Evolutionary conservation across 2,888 invertebrate species (phyloP).

Genomic region (Deilephila porcellus): DNA sequence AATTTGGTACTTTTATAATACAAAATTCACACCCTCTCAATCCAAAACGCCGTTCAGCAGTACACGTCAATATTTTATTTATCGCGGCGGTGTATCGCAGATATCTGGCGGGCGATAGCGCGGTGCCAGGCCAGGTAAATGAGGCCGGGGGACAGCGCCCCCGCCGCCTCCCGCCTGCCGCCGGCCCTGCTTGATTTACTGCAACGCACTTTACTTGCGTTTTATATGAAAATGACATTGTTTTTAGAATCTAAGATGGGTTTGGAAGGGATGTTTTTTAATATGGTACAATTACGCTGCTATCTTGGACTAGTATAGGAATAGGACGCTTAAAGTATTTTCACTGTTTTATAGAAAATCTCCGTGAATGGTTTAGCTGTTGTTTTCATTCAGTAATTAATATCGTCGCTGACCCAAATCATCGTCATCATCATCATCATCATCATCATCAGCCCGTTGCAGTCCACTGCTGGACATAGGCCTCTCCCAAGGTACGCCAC

Average conservation of each 20-base stretch:
- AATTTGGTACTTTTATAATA: no score
- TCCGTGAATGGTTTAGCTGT: no score
- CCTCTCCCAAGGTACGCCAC: no score
- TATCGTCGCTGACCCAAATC: no score
- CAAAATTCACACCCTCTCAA: not conserved
- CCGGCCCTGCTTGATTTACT: constrained; percentile 57
- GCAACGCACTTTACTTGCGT: constrained; percentile 24
- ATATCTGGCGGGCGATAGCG: constrained; percentile 69
- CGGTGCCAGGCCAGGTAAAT: constrained; percentile 66
- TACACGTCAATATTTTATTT: constrained; percentile 80
- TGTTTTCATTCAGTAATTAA: no score
- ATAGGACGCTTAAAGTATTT: no score
- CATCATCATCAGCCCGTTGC: no score
- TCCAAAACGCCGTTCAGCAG: constrained; percentile 46
- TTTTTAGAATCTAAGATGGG: not conserved
- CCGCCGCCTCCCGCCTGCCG: constrained; percentile 32
- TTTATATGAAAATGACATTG: constrained; percentile 15
- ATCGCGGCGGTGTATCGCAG: constrained; percentile 70
- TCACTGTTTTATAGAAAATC: no score
- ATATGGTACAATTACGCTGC: not conserved
- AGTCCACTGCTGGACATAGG: no score
- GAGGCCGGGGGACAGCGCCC: constrained; percentile 54
- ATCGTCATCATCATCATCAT: no score
- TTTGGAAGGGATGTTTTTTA: not conserved
- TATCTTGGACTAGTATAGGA: no score